These are phyloP conservation scores for Corythornis madagascariensis DNA, from an alignment of 2,113 vertebrate species.

Conservation along the genomic window DNA sequence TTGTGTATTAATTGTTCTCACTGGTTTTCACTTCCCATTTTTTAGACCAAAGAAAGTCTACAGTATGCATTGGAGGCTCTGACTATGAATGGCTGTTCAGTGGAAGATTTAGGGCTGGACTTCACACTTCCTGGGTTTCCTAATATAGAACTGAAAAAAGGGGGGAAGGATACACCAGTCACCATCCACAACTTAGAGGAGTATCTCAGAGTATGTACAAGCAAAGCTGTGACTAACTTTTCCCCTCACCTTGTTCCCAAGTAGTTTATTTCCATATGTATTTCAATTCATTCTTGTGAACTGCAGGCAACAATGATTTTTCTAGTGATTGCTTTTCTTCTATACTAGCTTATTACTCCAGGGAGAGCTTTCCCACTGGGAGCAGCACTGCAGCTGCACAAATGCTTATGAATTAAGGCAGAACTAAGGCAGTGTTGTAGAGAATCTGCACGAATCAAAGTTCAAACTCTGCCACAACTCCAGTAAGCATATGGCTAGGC, in stretches of 20 bases:
- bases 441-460: background rate
- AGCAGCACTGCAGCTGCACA: background rate
- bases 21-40: background rate
- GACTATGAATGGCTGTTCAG: constrained; percentile 98
- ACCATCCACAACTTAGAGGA: constrained; percentile 98
- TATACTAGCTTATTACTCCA: background rate
- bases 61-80: constrained; percentile 94
- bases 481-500: background rate
- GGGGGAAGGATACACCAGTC: constrained; percentile 95
- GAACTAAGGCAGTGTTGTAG: background rate
- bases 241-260: background rate
- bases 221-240: background rate
- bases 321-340: background rate
- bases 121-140: constrained; percentile 97
- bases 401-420: background rate
- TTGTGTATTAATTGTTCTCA: constrained; percentile 9
- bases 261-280: background rate
- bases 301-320: background rate
- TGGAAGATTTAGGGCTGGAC: constrained; percentile 96
- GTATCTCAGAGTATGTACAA: constrained; percentile 89
- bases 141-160: constrained; percentile 98
- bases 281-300: background rate
- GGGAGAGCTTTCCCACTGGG: no score
- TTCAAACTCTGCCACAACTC: background rate
- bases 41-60: constrained; percentile 93